These are phyloP conservation scores for Athrips mouffetella DNA, from an alignment of 2,888 invertebrate genomes.

Conservation along the genomic window DNA sequence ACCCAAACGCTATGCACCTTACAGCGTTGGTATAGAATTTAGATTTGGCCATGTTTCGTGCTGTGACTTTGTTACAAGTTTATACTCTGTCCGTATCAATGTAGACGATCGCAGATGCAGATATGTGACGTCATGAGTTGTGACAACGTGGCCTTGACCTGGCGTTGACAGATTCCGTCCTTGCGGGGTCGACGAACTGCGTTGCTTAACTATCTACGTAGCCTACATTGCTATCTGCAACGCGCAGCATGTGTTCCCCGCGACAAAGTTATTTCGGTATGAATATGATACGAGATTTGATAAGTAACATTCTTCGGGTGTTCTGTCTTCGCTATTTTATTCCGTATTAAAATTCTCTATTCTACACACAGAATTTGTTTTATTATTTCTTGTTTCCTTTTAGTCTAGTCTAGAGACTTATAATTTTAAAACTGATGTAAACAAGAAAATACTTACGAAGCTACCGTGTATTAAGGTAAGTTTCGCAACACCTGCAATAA, in stretches of 20 bases:
- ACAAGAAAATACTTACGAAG: no score
- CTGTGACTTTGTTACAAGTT: conserved; percentile 5
- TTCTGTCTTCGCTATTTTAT: background rate
- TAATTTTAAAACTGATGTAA: no score
- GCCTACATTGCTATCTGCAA: conserved; percentile 16
- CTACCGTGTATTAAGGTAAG: background rate
- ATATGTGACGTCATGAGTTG: conserved; percentile 53
- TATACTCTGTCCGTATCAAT: conserved; percentile 45
- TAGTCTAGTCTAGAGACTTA: no score
- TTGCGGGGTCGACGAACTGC: conserved; percentile 67
- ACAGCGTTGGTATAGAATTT: conserved; percentile 48
- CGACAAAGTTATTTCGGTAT: background rate
- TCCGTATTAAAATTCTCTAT: no score
- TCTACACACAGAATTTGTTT: no score
- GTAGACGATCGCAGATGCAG: conserved; percentile 74
- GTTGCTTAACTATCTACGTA: conserved; percentile 35
- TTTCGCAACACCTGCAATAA: background rate
- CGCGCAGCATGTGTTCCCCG: background rate
- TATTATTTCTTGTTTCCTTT: no score
- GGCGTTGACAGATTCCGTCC: conserved; percentile 72
- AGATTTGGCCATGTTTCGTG: conserved; percentile 36
- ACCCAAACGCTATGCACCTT: conserved; percentile 33
- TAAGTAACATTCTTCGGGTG: background rate
- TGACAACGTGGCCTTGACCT: conserved; percentile 72
- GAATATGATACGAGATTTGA: background rate